These are phyloP conservation scores for Etheostoma nigrum DNA, from an alignment of 2,797 vertebrate genomes.

Conservation along the genomic window DNA sequence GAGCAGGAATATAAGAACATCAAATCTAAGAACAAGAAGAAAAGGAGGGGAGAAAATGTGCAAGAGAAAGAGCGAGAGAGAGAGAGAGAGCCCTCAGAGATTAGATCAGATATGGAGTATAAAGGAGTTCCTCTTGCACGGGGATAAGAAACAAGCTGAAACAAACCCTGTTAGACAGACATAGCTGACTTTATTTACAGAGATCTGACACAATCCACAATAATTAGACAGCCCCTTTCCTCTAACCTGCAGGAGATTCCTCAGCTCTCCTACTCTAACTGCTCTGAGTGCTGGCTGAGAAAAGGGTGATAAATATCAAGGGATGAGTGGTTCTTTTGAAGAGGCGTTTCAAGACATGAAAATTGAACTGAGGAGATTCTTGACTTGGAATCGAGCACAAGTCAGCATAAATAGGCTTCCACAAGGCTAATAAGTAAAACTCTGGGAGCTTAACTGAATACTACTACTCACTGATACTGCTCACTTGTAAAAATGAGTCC, in stretches of 20 bases:
- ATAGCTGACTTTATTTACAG: constrained; percentile 69
- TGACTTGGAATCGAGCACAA: constrained; percentile 46
- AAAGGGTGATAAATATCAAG: constrained; percentile 62
- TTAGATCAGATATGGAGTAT: constrained; percentile 70
- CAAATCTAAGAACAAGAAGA: constrained; percentile 60
- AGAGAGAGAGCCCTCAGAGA: constrained; percentile 54
- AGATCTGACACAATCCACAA: constrained; percentile 65
- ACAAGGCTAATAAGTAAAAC: constrained; percentile 46
- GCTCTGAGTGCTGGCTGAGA: constrained; percentile 45
- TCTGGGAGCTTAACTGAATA: constrained; percentile 33
- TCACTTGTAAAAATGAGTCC: constrained; percentile 20
- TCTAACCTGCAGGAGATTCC: constrained; percentile 60
- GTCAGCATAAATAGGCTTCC: constrained; percentile 66
- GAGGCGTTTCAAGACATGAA: constrained; percentile 52
- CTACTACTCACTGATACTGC: not conserved
- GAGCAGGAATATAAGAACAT: constrained; percentile 59
- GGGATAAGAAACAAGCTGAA: constrained; percentile 55
- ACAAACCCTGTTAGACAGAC: constrained; percentile 45
- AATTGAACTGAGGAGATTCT: constrained; percentile 61
- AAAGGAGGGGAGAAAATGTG: constrained; percentile 44
- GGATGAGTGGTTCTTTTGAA: constrained; percentile 64
- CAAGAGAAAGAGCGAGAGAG: constrained; percentile 10
- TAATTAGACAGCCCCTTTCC: constrained; percentile 72
- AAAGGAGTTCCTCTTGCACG: constrained; percentile 51
- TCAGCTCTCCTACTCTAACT: constrained; percentile 44